These are phyloP conservation scores for Pachyrhynchus sulphureomaculatus DNA, from an alignment of 1,140 invertebrate species.

Conservation along the genomic window DNA sequence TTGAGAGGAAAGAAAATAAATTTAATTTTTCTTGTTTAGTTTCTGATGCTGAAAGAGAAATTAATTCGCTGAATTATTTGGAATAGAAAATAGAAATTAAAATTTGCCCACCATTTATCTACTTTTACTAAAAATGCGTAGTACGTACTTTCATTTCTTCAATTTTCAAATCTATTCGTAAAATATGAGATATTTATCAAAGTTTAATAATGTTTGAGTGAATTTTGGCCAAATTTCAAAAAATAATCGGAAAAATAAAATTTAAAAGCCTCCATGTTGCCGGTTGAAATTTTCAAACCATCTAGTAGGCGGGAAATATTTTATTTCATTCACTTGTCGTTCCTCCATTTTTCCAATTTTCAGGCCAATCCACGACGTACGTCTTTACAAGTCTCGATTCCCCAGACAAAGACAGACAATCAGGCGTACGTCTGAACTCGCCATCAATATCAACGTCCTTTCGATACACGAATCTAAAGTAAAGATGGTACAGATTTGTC, in stretches of 20 bases:
- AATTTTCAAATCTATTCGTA: neutral
- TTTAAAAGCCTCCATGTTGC: neutral
- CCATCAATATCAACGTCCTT: neutral
- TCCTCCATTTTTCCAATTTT: conserved; percentile 14
- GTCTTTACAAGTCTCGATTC: neutral
- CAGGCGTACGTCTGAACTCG: neutral
- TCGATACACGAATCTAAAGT: neutral
- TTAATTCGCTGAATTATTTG: too few species aligned
- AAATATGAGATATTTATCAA: neutral
- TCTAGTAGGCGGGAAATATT: conserved; percentile 6
- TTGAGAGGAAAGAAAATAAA: neutral
- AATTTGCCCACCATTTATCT: neutral
- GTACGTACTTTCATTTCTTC: neutral
- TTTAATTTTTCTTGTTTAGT: too few species aligned
- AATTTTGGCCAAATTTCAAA: neutral
- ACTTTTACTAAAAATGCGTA: neutral
- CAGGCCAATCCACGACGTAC: neutral
- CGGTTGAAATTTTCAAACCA: neutral
- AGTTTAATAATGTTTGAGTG: too few species aligned
- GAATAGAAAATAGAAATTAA: too few species aligned
- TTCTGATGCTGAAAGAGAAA: too few species aligned
- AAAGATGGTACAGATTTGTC: conserved; percentile 16
- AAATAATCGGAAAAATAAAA: neutral
- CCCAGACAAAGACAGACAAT: neutral
- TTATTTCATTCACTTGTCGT: neutral